A percentile compares a stretch with the other conserved stretches of the same genome.
These are phyloP conservation scores for Gadus macrocephalus DNA, from an alignment of 2,113 vertebrate genomes.

Conservation along the genomic window DNA sequence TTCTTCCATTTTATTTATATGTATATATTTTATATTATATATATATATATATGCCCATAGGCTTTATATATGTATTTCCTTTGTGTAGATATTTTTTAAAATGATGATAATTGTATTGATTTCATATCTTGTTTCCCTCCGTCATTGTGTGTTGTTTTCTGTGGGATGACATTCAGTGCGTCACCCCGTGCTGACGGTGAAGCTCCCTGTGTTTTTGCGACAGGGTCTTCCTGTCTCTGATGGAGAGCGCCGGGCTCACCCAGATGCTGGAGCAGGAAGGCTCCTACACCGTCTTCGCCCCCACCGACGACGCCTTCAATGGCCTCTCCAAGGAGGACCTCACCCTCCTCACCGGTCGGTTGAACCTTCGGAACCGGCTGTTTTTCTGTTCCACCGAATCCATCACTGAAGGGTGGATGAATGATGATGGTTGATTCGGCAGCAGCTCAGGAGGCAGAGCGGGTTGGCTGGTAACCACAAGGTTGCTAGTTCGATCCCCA, in stretches of 20 bases:
- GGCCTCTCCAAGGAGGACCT: slow-evolving; percentile 78
- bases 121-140: neutral
- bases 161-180: neutral
- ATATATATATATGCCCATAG: neutral
- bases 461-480: no score
- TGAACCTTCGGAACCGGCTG: no score
- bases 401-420: no score
- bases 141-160: no score
- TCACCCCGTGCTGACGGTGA: neutral
- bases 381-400: no score
- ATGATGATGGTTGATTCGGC: no score
- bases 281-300: slow-evolving; percentile 89
- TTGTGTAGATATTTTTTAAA: neutral
- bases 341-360: slow-evolving; percentile 79
- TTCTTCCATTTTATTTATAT: no score
- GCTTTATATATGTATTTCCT: neutral
- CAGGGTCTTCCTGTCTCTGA: slow-evolving; percentile 81
- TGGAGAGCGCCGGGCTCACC: slow-evolving; percentile 84
- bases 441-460: no score
- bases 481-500: no score
- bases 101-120: neutral
- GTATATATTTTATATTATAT: neutral
- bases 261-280: slow-evolving; percentile 81
- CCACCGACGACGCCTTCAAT: slow-evolving; percentile 88
- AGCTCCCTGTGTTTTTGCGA: neutral